Evolutionary conservation across 2,797 vertebrate species (phyloP).

Genomic region (Mormyrops attenuatus): DNA sequence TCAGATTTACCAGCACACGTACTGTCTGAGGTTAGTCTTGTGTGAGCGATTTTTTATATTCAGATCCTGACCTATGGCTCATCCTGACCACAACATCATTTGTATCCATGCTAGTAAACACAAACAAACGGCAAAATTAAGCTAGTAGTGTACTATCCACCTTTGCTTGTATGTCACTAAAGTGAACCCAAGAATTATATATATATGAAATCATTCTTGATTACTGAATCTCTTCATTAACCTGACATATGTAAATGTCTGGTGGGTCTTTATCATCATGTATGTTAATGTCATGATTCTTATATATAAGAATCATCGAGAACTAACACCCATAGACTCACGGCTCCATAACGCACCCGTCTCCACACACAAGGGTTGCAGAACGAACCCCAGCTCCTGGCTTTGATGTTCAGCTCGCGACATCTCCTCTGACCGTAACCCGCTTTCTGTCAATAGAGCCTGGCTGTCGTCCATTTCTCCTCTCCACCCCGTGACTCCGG

Average conservation of each 20-base stretch:
- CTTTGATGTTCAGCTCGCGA: conserved; percentile 3
- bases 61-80: neutral
- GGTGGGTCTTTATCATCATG: neutral
- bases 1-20: neutral
- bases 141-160: neutral
- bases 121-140: neutral
- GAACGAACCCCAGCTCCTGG: neutral
- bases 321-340: neutral
- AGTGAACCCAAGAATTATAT: neutral
- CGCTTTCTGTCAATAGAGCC: neutral
- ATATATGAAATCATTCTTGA: neutral
- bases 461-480: neutral
- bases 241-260: neutral
- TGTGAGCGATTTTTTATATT: neutral
- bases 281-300: neutral
- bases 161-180: neutral
- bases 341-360: neutral
- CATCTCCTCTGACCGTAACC: neutral
- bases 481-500: too few species aligned
- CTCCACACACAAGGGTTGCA: neutral
- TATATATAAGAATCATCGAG: neutral
- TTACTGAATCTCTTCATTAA: neutral
- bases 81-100: neutral
- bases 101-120: neutral
- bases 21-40: neutral